These are phyloP conservation scores for Brachionus rubens DNA, from an alignment of 1,140 invertebrate species.

Conservation along the genomic window DNA sequence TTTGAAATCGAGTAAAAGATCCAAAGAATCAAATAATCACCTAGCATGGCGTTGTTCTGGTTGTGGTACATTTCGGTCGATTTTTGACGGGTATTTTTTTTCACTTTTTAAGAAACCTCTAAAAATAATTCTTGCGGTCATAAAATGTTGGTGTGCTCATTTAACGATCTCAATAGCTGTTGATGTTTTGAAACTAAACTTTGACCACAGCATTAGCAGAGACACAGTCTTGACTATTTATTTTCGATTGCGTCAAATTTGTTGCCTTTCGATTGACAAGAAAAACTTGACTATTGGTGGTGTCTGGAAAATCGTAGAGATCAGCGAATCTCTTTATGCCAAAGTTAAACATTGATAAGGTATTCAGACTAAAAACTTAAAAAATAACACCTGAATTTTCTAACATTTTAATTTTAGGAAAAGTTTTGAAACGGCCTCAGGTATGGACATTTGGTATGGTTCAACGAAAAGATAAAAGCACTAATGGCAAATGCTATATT, in stretches of 20 bases:
- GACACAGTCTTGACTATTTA: not conserved
- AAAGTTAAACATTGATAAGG: too few species aligned
- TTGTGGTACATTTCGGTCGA: not conserved
- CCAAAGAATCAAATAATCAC: not conserved
- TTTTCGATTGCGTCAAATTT: not conserved
- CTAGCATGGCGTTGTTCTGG: not conserved
- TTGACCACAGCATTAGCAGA: not conserved
- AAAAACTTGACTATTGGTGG: not conserved
- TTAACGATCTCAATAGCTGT: not conserved
- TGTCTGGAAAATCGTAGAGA: not conserved
- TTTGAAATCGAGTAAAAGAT: not conserved
- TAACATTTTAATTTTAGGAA: too few species aligned
- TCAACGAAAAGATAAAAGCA: too few species aligned
- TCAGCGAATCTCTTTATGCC: not conserved
- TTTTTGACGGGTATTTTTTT: not conserved
- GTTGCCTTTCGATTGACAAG: too few species aligned
- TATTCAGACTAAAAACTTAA: too few species aligned
- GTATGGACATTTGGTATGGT: too few species aligned
- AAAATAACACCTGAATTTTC: too few species aligned
- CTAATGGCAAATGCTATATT: too few species aligned
- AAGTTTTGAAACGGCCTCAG: too few species aligned
- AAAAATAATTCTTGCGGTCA: not conserved
- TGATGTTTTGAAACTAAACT: not conserved
- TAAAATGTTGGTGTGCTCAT: not conserved
- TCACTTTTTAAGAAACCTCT: not conserved